phyloP scores from a whole-genome alignment of 2,113 vertebrate genomes.

The Platysternon megacephalum region DNA sequence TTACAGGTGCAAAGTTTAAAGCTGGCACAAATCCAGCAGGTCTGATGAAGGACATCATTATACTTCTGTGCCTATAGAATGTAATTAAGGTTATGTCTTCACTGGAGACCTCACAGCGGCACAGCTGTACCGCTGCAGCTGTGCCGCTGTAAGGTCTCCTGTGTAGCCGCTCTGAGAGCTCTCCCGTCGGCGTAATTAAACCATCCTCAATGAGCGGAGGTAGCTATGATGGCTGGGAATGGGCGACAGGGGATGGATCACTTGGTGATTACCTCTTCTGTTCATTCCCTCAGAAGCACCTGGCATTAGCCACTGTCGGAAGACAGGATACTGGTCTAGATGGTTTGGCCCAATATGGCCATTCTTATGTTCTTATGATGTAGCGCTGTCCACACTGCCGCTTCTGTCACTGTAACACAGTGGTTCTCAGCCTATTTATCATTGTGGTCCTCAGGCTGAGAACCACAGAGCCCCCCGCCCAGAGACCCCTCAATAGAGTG shows the following conservation, averaged over 20 bases:
- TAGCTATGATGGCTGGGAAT: background rate
- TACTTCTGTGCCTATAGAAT: background rate
- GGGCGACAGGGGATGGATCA: no score
- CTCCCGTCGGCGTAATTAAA: background rate
- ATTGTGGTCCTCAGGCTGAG: no score
- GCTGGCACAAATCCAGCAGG: background rate
- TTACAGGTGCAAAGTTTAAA: background rate
- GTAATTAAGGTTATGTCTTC: background rate
- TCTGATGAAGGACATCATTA: background rate
- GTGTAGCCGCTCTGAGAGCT: no score
- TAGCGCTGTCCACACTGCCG: background rate
- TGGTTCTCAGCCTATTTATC: no score
- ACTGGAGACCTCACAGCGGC: background rate
- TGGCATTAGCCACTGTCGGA: no score
- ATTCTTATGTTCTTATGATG: background rate
- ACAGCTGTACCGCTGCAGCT: background rate
- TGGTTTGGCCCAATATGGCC: no score
- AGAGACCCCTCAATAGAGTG: no score
- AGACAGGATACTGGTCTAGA: no score
- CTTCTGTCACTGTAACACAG: background rate
- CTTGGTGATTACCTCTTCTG: no score
- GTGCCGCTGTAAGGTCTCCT: background rate
- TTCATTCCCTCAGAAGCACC: no score
- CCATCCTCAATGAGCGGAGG: background rate
- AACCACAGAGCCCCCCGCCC: no score